phyloP scores from a whole-genome alignment of 2,888 invertebrate genomes.

The Ptychoptera contaminata region DNA sequence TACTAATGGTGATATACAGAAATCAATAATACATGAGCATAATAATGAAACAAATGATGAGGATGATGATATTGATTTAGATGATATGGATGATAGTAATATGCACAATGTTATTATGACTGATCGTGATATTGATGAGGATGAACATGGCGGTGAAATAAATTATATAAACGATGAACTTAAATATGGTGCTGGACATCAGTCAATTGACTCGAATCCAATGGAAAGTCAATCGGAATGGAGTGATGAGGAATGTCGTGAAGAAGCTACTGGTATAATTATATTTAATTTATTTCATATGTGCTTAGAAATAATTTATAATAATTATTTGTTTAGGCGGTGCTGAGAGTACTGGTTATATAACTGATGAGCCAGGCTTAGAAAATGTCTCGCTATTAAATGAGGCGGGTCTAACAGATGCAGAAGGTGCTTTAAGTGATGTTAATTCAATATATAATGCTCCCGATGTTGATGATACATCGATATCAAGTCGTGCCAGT shows the following conservation, averaged over 20 bases:
- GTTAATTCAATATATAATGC: conserved; percentile 69
- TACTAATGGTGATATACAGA: too few relatives aligned
- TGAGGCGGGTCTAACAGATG: conserved; percentile 74
- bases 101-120: too few relatives aligned
- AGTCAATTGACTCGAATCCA: conserved; percentile 30
- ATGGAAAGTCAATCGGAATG: conserved; percentile 69
- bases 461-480: conserved; percentile 50
- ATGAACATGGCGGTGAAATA: conserved; percentile 2
- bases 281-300: background rate
- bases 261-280: conserved; percentile 39
- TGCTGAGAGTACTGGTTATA: conserved; percentile 63
- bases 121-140: conserved; percentile 24
- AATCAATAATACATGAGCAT: too few relatives aligned
- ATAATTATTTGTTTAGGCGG: conserved; percentile 25
- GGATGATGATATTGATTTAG: conserved; percentile 26
- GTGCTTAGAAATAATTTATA: background rate
- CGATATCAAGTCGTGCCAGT: conserved; percentile 69
- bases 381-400: conserved; percentile 75
- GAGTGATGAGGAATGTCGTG: conserved; percentile 51
- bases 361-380: conserved; percentile 73
- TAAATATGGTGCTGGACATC: conserved; percentile 30
- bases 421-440: conserved; percentile 75
- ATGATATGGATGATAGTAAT: conserved; percentile 22
- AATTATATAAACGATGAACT: conserved; percentile 28
- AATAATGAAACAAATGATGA: conserved; percentile 16